Base-by-base conservation (phyloP, 2,888 invertebrate genomes). In the Oxycera nigricornis region DNA sequence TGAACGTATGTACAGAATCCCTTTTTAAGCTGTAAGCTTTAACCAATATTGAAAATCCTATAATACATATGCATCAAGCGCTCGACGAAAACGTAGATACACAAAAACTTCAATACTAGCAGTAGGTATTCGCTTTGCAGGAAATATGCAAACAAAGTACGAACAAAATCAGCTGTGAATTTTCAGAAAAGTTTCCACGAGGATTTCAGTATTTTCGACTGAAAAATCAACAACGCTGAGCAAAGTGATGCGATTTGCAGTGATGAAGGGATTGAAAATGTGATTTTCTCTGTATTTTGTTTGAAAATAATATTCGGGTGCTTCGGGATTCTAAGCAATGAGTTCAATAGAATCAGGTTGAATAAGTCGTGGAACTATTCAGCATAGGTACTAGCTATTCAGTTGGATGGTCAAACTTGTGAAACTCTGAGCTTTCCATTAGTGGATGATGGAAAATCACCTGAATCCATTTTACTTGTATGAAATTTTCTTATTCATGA, bases 131-230 rank as follows among this genome's bases (percentile, higher is more conserved):
- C 78, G 75, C 76, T 77, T 77, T 77, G 75, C 76, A 62, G 78
- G 73, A 70, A 70, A 78, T 78, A 79, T 78, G 77, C 78, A 79
- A 79, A 79, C 77, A 79, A 79, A 79, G 77, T 76, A 75, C 75
- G 79, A 81, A 81, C 81, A 81, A 83, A 85, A 85, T 85, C 85
- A 85, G 85, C 85, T 85, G 85, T 83, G 82, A 84, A 83, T 82
- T 84, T 84, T 83, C 82, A 82, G 80, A 83, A 84, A 85, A 81
- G 81, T 85, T 85, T 85, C 85, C 85, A 85, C 85, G 85, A 84
- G 83, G 85, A 85, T 85, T 85, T 85, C 82, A 62, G 70, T 59
- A 70, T 74, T 75, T 75, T 73, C 72, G 61, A 75, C 75, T 76
- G 72, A 73, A 76, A 76, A 74, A 70, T 74, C 70, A 74, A 74